Evolutionary conservation across 2,888 invertebrate genomes (phyloP).

Genomic region (Poecilobothrus nobilitatus): DNA sequence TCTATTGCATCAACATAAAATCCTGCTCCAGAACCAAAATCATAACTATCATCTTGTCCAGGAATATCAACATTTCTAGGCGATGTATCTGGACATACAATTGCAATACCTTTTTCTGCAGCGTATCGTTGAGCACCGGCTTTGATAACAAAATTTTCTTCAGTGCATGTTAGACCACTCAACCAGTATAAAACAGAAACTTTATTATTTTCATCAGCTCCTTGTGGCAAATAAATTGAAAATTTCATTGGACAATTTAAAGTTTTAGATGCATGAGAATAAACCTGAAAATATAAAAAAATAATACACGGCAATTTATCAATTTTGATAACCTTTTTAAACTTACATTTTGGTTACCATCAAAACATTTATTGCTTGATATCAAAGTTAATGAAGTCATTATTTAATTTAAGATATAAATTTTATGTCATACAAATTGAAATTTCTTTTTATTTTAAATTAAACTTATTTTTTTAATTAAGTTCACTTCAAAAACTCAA

Average conservation of each 20-base stretch:
- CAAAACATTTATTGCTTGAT: conserved; percentile 65
- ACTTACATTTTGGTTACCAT: conserved; percentile 71
- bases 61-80: conserved; percentile 82
- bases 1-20: conserved; percentile 90
- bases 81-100: conserved; percentile 94
- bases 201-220: conserved; percentile 43
- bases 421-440: too few species aligned
- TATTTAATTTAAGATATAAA: too few species aligned
- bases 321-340: neutral
- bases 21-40: conserved; percentile 92
- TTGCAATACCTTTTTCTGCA: conserved; percentile 70
- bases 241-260: conserved; percentile 89
- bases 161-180: conserved; percentile 87
- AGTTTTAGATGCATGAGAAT: conserved; percentile 45
- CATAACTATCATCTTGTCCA: conserved; percentile 86
- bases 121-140: conserved; percentile 91
- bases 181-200: conserved; percentile 84
- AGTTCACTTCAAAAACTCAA: too few species aligned
- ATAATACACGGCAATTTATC: conserved; percentile 31
- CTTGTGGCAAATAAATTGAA: conserved; percentile 80
- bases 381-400: conserved; percentile 34
- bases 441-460: too few species aligned
- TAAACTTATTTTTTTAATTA: too few species aligned
- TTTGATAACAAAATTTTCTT: conserved; percentile 92
- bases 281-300: conserved; percentile 24